Evolutionary conservation across 2,888 invertebrate genomes (phyloP).

Genomic region (Opisthograptis luteolata): DNA sequence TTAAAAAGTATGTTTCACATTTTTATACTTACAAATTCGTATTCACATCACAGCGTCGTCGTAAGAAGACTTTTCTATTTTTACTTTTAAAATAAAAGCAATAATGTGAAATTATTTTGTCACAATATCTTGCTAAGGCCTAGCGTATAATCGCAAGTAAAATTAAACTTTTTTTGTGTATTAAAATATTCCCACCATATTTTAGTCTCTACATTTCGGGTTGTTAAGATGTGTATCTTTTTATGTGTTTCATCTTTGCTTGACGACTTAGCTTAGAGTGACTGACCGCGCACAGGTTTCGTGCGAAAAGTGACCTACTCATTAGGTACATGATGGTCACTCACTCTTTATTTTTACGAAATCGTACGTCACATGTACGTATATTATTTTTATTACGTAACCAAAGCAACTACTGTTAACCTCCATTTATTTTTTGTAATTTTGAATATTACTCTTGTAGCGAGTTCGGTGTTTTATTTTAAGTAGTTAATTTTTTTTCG

Average conservation of each 20-base stretch:
- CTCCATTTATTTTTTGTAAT: conserved; percentile 59
- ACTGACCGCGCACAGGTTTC: background rate
- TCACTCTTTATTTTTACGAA: conserved; percentile 6
- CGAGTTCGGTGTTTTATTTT: conserved; percentile 46
- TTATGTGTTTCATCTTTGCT: conserved; percentile 35
- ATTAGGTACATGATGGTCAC: background rate
- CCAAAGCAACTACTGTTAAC: conserved; percentile 68
- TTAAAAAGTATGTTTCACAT: too few species aligned
- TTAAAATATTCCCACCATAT: conserved; percentile 44
- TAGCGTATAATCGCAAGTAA: conserved; percentile 8
- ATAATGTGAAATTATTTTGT: background rate
- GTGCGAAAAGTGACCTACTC: background rate
- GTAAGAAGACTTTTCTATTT: too few species aligned
- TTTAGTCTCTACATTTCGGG: too few species aligned
- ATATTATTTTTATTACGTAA: conserved; percentile 45
- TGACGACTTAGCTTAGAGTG: too few species aligned
- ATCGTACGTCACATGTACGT: conserved; percentile 19
- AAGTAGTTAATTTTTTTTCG: conserved; percentile 57
- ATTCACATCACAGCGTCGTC: too few species aligned
- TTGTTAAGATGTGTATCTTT: conserved; percentile 39
- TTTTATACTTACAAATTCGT: too few species aligned
- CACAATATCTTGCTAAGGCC: conserved; percentile 11
- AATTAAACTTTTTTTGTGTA: conserved; percentile 18
- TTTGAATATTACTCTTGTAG: conserved; percentile 45
- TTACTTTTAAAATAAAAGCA: too few species aligned